Evolutionary conservation across 2,797 vertebrate genomes (phyloP).

Genomic region (Streptopelia turtur): DNA sequence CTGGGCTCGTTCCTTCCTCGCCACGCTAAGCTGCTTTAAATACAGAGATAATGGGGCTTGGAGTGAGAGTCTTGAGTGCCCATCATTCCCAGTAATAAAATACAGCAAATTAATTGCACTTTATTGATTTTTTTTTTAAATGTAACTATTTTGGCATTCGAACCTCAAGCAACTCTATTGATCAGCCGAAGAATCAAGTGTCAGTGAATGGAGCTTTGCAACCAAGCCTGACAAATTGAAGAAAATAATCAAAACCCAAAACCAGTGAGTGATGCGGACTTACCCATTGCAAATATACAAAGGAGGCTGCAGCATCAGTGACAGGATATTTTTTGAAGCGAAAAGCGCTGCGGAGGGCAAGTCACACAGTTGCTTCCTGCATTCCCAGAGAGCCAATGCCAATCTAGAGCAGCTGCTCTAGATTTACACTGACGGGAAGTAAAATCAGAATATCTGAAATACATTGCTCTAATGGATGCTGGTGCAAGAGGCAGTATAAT

Average conservation of each 20-base stretch:
- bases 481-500: neutral
- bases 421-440: neutral
- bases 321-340: neutral
- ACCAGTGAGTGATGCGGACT: neutral
- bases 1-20: neutral
- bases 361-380: neutral
- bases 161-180: neutral
- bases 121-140: slow-evolving; percentile 61
- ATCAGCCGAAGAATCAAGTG: slow-evolving; percentile 27
- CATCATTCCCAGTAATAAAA: slow-evolving; percentile 52
- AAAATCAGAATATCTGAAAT: slow-evolving; percentile 10
- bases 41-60: neutral
- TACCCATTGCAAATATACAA: neutral
- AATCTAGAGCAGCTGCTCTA: neutral
- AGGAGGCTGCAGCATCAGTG: neutral
- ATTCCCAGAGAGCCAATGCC: neutral
- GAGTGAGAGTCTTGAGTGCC: neutral
- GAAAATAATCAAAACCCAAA: neutral
- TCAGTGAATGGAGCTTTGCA: neutral
- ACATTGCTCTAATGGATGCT: neutral
- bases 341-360: neutral
- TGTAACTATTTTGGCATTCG: slow-evolving; percentile 57
- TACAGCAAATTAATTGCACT: slow-evolving; percentile 53
- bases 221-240: neutral
- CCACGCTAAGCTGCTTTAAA: neutral